phyloP scores from a whole-genome alignment of 1,140 invertebrate genomes.

The Cheumatopsyche charites region DNA sequence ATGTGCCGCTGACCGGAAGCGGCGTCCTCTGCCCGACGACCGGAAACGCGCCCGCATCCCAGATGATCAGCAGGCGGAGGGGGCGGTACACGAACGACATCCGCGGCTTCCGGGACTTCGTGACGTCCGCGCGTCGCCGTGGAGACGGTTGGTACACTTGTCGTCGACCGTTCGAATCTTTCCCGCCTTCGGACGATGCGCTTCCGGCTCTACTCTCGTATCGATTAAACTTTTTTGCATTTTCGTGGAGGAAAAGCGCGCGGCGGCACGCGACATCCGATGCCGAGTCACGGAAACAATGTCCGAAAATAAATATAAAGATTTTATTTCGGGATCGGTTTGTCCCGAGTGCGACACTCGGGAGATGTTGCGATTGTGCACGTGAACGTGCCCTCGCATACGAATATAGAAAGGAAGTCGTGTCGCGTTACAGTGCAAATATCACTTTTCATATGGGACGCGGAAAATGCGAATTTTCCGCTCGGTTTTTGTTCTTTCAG shows the following conservation, averaged over 20 bases:
- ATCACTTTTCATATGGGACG: too few relatives aligned
- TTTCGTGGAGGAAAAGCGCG: not conserved
- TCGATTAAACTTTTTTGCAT: slow-evolving; percentile 13
- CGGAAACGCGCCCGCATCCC: not conserved
- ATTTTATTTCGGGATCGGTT: too few relatives aligned
- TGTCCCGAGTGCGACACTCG: too few relatives aligned
- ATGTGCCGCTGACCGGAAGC: slow-evolving; percentile 19
- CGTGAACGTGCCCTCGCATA: too few relatives aligned
- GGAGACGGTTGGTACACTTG: slow-evolving; percentile 56
- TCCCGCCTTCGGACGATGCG: not conserved
- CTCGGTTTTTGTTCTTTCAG: too few relatives aligned
- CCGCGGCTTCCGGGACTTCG: slow-evolving; percentile 58
- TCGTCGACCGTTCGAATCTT: not conserved
- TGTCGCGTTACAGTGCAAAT: too few relatives aligned
- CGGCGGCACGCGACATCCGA: not conserved
- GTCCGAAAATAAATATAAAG: slow-evolving; percentile 13
- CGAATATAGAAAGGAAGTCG: too few relatives aligned
- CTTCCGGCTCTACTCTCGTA: not conserved
- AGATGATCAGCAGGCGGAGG: slow-evolving; percentile 59
- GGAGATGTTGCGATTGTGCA: too few relatives aligned
- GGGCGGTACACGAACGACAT: slow-evolving; percentile 60
- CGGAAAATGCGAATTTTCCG: too few relatives aligned
- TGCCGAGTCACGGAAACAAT: not conserved
- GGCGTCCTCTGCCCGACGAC: not conserved
- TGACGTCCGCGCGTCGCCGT: slow-evolving; percentile 57